Conservation (phyloP, 2,888 invertebrate species). For the Norana najaformis region DNA sequence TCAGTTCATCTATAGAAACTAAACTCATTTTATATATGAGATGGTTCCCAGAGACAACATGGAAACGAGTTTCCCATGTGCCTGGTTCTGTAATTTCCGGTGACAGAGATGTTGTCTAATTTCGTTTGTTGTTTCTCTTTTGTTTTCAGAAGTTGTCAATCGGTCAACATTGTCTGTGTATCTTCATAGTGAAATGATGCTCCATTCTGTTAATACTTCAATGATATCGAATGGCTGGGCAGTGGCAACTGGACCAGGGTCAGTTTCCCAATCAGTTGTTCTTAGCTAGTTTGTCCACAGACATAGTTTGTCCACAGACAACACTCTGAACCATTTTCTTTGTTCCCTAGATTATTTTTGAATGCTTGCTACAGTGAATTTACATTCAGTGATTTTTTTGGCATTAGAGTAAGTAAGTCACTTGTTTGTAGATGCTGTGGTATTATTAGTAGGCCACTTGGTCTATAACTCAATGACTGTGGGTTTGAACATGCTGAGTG, state of each 20-base stretch:
- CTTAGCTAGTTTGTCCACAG: background rate
- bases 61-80: too few relatives aligned
- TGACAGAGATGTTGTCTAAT: background rate
- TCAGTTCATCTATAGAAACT: too few relatives aligned
- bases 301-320: background rate
- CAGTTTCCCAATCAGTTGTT: background rate
- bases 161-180: constrained; percentile 17
- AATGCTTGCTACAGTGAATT: background rate
- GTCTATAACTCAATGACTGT: too few relatives aligned
- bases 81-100: too few relatives aligned
- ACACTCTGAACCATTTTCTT: background rate
- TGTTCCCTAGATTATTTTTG: background rate
- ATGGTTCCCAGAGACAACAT: too few relatives aligned
- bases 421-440: too few relatives aligned
- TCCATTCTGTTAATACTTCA: constrained; percentile 15
- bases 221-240: constrained; percentile 25
- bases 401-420: background rate
- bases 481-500: too few relatives aligned
- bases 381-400: background rate
- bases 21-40: too few relatives aligned
- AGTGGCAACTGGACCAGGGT: constrained; percentile 27
- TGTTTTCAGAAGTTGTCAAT: background rate
- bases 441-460: too few relatives aligned
- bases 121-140: background rate
- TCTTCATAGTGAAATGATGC: constrained; percentile 9